Conservation (phyloP, 2,888 invertebrate species). For the Chaitophorus viminalis region DNA sequence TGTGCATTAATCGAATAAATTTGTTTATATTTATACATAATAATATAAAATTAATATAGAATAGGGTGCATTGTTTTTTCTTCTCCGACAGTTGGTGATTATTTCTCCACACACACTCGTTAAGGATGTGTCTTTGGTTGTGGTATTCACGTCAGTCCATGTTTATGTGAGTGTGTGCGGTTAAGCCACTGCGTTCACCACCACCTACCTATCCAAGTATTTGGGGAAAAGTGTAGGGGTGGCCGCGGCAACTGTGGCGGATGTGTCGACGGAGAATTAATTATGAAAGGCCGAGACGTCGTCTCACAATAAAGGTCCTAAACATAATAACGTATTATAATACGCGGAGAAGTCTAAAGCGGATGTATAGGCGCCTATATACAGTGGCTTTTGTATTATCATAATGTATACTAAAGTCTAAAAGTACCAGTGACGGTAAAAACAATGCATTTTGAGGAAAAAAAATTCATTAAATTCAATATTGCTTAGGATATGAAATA, state of each 20-base stretch:
- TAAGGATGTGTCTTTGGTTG: background rate
- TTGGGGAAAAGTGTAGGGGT: background rate
- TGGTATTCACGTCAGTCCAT: background rate
- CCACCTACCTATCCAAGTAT: background rate
- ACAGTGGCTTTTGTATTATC: conserved; percentile 29
- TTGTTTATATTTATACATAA: too few relatives aligned
- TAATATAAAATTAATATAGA: too few relatives aligned
- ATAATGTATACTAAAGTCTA: background rate
- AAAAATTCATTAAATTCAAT: background rate
- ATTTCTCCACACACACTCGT: background rate
- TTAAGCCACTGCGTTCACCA: conserved; percentile 25
- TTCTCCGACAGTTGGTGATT: background rate
- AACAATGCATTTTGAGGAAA: background rate
- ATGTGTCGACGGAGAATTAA: conserved; percentile 48
- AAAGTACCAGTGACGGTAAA: background rate
- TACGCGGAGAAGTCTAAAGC: conserved; percentile 5
- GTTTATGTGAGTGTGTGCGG: background rate
- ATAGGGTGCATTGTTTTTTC: background rate
- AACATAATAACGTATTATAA: conserved; percentile 45
- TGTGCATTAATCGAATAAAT: too few relatives aligned
- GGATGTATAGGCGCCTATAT: background rate
- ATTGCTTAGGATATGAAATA: background rate
- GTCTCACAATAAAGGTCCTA: conserved; percentile 36
- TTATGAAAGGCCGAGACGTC: conserved; percentile 43
- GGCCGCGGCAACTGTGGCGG: background rate